Conservation (phyloP, 1,140 invertebrate genomes). For the Phocides pigmalion region DNA sequence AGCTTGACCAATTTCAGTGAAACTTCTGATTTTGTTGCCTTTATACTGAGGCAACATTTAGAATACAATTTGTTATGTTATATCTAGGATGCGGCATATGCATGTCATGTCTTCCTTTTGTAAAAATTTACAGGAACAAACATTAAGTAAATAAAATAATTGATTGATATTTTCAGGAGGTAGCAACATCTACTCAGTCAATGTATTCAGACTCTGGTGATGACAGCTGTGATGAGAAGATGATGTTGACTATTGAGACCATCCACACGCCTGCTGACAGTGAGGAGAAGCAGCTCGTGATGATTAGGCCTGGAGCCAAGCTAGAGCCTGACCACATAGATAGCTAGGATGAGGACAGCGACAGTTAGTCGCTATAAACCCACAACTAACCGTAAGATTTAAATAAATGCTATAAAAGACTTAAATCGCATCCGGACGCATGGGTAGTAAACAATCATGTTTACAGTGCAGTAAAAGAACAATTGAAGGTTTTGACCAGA, state of each 20-base stretch:
- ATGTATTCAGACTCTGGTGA: slow-evolving; percentile 80
- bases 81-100: too few species aligned
- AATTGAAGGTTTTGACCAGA: background rate
- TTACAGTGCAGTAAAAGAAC: background rate
- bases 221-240: slow-evolving; percentile 81
- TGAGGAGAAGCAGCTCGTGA: slow-evolving; percentile 70
- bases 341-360: slow-evolving; percentile 60
- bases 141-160: slow-evolving; percentile 12
- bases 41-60: too few species aligned
- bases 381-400: slow-evolving; percentile 1
- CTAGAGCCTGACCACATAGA: slow-evolving; percentile 62
- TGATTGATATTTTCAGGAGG: slow-evolving; percentile 59
- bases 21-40: too few species aligned
- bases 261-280: slow-evolving; percentile 65
- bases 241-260: slow-evolving; percentile 81
- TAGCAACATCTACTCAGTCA: slow-evolving; percentile 73
- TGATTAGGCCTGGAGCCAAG: slow-evolving; percentile 63
- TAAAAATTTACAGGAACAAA: too few species aligned
- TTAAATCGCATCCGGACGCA: background rate
- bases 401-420: background rate
- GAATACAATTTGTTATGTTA: too few species aligned
- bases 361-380: slow-evolving; percentile 45
- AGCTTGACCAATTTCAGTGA: too few species aligned
- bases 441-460: background rate
- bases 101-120: too few species aligned